These are phyloP conservation scores for Drosophila ficusphila DNA, from an alignment of 1,140 invertebrate species.

Conservation along the genomic window DNA sequence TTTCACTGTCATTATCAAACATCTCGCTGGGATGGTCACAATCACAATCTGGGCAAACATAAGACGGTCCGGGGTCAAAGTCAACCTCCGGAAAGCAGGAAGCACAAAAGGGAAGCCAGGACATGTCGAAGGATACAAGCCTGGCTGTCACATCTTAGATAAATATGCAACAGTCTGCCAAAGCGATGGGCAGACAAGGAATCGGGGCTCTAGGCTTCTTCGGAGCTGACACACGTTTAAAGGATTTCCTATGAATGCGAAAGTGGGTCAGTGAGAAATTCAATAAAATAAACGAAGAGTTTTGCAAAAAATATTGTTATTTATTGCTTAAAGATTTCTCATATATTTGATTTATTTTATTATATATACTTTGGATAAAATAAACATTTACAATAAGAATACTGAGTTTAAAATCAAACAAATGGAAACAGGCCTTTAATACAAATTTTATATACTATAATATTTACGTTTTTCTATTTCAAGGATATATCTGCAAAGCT, in stretches of 20 bases:
- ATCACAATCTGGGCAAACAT: constrained; percentile 59
- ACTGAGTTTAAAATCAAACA: too few species aligned
- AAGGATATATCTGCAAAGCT: too few species aligned
- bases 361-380: too few species aligned
- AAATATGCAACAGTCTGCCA: constrained; percentile 43
- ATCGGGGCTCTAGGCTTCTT: neutral
- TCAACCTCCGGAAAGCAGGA: constrained; percentile 21
- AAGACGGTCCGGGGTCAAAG: constrained; percentile 27
- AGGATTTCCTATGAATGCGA: neutral
- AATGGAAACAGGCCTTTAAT: too few species aligned
- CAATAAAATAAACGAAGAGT: neutral
- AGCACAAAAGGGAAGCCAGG: constrained; percentile 3
- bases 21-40: constrained; percentile 19
- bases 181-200: constrained; percentile 6
- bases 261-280: neutral
- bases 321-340: too few species aligned
- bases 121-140: constrained; percentile 23
- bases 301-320: neutral
- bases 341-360: too few species aligned
- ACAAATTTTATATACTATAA: too few species aligned
- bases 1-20: constrained; percentile 64
- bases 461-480: too few species aligned
- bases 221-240: neutral
- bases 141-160: constrained; percentile 13
- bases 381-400: too few species aligned